Conservation (phyloP, 2,888 invertebrate species). For the Nemotelus nigrinus region DNA sequence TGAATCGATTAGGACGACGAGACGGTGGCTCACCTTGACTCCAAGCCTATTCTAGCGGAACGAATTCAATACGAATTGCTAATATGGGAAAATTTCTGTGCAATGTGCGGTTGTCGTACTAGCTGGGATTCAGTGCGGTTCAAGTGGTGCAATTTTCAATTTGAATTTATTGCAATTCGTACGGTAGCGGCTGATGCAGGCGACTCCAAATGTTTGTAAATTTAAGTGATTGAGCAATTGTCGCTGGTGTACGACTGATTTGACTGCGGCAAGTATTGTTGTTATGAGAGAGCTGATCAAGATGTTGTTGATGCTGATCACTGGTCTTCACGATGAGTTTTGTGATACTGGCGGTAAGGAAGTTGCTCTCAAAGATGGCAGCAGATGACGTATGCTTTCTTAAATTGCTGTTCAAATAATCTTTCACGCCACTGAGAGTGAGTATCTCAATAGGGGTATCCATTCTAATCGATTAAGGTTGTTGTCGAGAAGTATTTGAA, state of each 20-base stretch:
- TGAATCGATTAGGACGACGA: background rate
- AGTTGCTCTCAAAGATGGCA: too few species aligned
- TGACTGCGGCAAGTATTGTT: background rate
- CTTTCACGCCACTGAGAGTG: too few species aligned
- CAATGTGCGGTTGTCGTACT: background rate
- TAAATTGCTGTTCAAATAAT: too few species aligned
- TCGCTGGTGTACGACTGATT: background rate
- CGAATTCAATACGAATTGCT: background rate
- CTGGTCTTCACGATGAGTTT: background rate
- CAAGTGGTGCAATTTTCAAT: slow-evolving; percentile 22
- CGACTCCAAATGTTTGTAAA: too few species aligned
- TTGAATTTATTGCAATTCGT: slow-evolving; percentile 32
- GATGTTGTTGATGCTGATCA: slow-evolving; percentile 26
- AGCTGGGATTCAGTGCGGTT: background rate
- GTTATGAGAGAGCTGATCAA: background rate
- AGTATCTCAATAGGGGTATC: too few species aligned
- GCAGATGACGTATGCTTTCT: too few species aligned
- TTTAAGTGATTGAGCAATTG: slow-evolving; percentile 23
- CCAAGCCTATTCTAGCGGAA: background rate
- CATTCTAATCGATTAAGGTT: too few species aligned
- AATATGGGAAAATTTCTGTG: background rate
- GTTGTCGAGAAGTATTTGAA: too few species aligned
- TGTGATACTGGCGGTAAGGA: background rate
- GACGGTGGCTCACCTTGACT: slow-evolving; percentile 28
- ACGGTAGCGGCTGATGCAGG: background rate